Conservation (phyloP, 2,888 invertebrate genomes). For the Rutpela maculata region DNA sequence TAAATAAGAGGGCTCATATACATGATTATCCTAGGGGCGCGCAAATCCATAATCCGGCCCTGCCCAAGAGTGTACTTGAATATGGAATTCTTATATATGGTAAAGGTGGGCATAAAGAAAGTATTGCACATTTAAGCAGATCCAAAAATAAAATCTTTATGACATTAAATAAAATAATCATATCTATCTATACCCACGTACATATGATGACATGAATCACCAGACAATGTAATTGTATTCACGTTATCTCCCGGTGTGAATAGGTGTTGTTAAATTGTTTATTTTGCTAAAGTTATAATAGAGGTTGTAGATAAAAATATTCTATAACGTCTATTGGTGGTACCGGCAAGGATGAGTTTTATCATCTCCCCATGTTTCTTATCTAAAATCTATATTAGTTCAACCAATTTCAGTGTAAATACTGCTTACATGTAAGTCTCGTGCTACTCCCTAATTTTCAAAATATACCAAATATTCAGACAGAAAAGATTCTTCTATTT, state of each 20-base stretch:
- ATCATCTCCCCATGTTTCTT: neutral
- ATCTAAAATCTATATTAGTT: neutral
- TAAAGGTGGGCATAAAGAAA: no score
- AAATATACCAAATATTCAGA: no score
- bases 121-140: neutral
- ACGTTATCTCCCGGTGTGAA: neutral
- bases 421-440: neutral
- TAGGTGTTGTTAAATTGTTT: conserved; percentile 3
- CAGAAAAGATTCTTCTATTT: no score
- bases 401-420: neutral
- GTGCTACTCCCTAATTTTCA: neutral
- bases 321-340: neutral
- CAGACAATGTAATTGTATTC: neutral
- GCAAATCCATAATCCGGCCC: no score
- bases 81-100: no score
- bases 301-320: neutral
- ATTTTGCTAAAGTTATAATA: conserved; percentile 7
- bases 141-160: neutral
- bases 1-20: no score
- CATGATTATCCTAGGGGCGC: no score
- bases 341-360: neutral
- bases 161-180: neutral
- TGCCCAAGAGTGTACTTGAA: no score
- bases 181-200: neutral
- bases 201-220: conserved; percentile 2